A percentile compares a stretch with the other conserved stretches of the same genome.
Evolutionary conservation across 1,140 invertebrate species (phyloP).

Genomic region (Aphaenogaster floridana): DNA sequence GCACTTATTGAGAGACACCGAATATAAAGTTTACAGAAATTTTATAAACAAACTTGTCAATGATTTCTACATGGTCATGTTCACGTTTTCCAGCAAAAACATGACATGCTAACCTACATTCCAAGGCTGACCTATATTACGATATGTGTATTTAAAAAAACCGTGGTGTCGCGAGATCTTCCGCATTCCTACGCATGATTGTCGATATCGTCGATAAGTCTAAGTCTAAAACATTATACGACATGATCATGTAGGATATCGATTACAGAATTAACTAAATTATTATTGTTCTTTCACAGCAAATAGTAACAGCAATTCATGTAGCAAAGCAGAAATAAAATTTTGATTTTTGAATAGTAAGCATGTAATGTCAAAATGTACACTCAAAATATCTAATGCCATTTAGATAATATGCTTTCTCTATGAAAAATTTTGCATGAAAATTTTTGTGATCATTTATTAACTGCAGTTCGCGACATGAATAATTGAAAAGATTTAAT

Average conservation of each 20-base stretch:
- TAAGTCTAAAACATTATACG: neutral
- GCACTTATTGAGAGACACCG: neutral
- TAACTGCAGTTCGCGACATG: constrained; percentile 6
- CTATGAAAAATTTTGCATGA: neutral
- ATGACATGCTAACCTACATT: constrained; percentile 61
- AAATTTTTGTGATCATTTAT: neutral
- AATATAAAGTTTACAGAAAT: constrained; percentile 20
- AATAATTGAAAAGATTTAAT: constrained; percentile 45
- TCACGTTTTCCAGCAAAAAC: constrained; percentile 24
- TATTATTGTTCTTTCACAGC: neutral
- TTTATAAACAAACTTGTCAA: constrained; percentile 30
- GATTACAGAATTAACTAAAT: constrained; percentile 2
- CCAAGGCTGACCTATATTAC: constrained; percentile 48
- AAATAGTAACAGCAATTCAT: neutral
- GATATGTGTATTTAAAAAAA: constrained; percentile 27
- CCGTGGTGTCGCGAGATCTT: neutral
- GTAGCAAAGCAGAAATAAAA: neutral
- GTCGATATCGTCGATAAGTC: neutral
- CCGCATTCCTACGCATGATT: neutral
- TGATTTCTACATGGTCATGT: constrained; percentile 33
- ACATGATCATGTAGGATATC: neutral
- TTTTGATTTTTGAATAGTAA: neutral
- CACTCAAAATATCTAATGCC: neutral
- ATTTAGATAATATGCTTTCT: neutral
- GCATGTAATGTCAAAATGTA: neutral